Conservation (phyloP, 1,140 invertebrate species). For the Ditylenchus dipsaci region DNA sequence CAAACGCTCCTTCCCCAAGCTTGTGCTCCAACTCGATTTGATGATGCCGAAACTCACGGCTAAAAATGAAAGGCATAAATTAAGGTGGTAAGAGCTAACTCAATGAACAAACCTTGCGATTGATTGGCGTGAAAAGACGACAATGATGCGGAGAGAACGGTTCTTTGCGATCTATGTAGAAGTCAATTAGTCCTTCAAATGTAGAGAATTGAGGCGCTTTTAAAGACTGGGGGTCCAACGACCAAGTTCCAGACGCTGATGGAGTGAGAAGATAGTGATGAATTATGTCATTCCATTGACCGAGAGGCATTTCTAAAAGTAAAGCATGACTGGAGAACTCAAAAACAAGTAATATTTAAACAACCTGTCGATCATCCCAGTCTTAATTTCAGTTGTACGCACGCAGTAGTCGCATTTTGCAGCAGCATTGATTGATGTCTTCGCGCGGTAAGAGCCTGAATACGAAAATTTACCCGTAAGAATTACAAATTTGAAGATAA, state of each 20-base stretch:
- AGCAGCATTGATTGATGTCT: neutral
- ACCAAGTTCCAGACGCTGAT: neutral
- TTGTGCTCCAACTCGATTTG: constrained; percentile 27
- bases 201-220: neutral
- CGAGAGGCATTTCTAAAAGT: neutral
- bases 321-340: neutral
- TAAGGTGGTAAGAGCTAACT: neutral
- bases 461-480: neutral
- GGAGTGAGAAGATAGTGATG: neutral
- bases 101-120: neutral
- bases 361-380: neutral
- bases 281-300: neutral
- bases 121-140: neutral
- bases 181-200: neutral
- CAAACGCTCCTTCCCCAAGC: constrained; percentile 39
- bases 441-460: constrained; percentile 3
- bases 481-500: neutral
- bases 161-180: neutral
- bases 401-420: constrained; percentile 7
- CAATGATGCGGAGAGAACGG: neutral
- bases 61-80: neutral
- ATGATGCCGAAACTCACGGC: constrained; percentile 16
- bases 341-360: neutral
- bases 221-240: neutral
- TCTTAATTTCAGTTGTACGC: constrained; percentile 3